Percentiles rank a stretch among this genome's conserved stretches.
Conservation (phyloP, 2,888 invertebrate species). For the Rhodophaea formosa region DNA sequence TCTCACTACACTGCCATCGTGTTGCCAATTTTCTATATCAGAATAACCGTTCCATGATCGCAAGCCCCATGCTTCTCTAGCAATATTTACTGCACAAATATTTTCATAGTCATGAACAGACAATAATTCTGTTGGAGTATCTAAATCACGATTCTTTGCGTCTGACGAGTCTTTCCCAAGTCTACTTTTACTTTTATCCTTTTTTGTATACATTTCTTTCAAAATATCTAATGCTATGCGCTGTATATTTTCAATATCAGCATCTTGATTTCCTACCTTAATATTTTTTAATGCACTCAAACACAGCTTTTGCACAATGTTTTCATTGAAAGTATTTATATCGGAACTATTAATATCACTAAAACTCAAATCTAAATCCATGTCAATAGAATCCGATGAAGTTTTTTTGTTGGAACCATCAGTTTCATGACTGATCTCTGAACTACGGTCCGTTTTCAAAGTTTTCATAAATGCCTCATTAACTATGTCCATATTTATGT, state of each 20-base stretch:
- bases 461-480: constrained; percentile 62
- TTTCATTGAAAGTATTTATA: constrained; percentile 78
- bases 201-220: constrained; percentile 77
- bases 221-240: constrained; percentile 77
- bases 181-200: constrained; percentile 66
- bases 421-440: constrained; percentile 71
- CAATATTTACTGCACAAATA: constrained; percentile 83
- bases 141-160: constrained; percentile 70
- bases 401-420: constrained; percentile 76
- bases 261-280: constrained; percentile 78
- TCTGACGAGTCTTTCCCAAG: constrained; percentile 52
- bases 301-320: constrained; percentile 77
- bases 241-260: constrained; percentile 78
- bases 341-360: constrained; percentile 80
- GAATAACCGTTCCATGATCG: constrained; percentile 84
- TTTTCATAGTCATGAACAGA: constrained; percentile 85
- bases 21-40: constrained; percentile 83
- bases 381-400: constrained; percentile 76
- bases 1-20: constrained; percentile 82
- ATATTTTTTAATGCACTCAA: constrained; percentile 78
- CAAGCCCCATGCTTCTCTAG: constrained; percentile 83
- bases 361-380: constrained; percentile 78
- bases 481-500: constrained; percentile 56
- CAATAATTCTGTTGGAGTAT: constrained; percentile 80
- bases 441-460: constrained; percentile 63